Percentiles rank a stretch among this genome's conserved stretches.
Conservation (phyloP, 1,140 invertebrate species). For the Tribolium madens region DNA sequence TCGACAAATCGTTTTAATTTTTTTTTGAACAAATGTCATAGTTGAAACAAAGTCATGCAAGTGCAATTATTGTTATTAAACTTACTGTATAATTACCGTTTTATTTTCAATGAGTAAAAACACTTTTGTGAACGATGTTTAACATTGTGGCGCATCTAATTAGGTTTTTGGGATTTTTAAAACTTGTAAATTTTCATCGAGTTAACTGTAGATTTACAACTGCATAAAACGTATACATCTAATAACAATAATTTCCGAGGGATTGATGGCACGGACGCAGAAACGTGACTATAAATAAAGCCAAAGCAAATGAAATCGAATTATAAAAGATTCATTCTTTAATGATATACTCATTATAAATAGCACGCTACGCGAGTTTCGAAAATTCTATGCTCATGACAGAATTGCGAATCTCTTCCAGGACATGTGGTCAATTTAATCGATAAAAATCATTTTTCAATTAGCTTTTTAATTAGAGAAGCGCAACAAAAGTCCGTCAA, state of each 20-base stretch:
- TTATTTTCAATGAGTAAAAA: slow-evolving; percentile 42
- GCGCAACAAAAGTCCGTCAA: neutral
- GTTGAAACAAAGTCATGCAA: slow-evolving; percentile 1
- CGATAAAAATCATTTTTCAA: neutral
- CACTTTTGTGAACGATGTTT: slow-evolving; percentile 37
- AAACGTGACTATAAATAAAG: neutral
- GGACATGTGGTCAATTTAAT: neutral
- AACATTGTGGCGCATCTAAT: slow-evolving; percentile 25
- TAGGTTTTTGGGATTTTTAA: neutral
- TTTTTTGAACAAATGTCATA: neutral
- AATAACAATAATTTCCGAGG: neutral
- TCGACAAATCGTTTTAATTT: neutral
- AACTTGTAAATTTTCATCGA: neutral
- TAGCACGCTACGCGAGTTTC: too few species aligned
- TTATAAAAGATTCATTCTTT: neutral
- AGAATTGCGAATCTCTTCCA: neutral
- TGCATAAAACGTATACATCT: neutral
- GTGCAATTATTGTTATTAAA: slow-evolving; percentile 36
- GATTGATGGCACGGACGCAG: neutral
- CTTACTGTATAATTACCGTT: slow-evolving; percentile 46
- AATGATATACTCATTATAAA: neutral
- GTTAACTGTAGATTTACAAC: neutral
- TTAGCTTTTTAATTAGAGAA: neutral
- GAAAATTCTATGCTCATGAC: neutral
- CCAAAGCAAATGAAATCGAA: neutral